phyloP scores from a whole-genome alignment of 1,140 invertebrate genomes.

The Centruroides sculpturatus region DNA sequence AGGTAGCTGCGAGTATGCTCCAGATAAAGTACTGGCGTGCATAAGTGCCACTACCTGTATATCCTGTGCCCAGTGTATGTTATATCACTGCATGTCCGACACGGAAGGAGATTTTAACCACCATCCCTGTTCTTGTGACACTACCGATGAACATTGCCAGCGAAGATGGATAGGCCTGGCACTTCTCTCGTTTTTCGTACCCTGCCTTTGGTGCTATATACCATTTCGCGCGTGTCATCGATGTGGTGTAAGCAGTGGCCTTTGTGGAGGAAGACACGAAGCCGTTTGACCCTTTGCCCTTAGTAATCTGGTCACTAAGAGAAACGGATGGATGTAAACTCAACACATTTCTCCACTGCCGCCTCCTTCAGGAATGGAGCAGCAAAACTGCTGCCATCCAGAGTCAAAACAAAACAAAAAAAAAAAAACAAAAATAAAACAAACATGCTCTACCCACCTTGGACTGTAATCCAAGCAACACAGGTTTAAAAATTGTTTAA shows the following conservation, averaged over 20 bases:
- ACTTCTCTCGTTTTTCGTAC: slow-evolving; percentile 69
- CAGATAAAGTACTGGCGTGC: slow-evolving; percentile 61
- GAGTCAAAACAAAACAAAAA: too few relatives aligned
- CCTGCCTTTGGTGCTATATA: slow-evolving; percentile 85
- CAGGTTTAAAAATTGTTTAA: too few relatives aligned
- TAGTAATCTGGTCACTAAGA: not conserved
- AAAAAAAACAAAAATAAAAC: too few relatives aligned
- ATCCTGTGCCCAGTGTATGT: slow-evolving; percentile 58
- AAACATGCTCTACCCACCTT: too few relatives aligned
- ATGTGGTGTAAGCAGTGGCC: slow-evolving; percentile 56
- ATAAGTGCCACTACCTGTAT: slow-evolving; percentile 73
- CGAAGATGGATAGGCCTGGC: slow-evolving; percentile 65
- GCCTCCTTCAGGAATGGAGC: too few relatives aligned
- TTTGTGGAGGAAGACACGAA: slow-evolving; percentile 69
- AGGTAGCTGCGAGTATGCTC: slow-evolving; percentile 75
- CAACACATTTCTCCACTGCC: too few relatives aligned
- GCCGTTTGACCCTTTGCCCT: slow-evolving; percentile 4
- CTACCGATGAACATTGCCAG: slow-evolving; percentile 38
- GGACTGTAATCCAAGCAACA: too few relatives aligned
- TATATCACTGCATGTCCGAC: slow-evolving; percentile 85
- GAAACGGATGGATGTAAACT: not conserved
- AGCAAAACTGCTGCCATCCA: too few relatives aligned
- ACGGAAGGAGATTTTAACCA: slow-evolving; percentile 50
- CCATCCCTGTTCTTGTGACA: slow-evolving; percentile 59
- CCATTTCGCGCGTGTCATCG: slow-evolving; percentile 68